Percentiles rank a stretch among this genome's conserved stretches.
phyloP scores from a whole-genome alignment of 2,888 invertebrate species.

The Tineola bisselliella region DNA sequence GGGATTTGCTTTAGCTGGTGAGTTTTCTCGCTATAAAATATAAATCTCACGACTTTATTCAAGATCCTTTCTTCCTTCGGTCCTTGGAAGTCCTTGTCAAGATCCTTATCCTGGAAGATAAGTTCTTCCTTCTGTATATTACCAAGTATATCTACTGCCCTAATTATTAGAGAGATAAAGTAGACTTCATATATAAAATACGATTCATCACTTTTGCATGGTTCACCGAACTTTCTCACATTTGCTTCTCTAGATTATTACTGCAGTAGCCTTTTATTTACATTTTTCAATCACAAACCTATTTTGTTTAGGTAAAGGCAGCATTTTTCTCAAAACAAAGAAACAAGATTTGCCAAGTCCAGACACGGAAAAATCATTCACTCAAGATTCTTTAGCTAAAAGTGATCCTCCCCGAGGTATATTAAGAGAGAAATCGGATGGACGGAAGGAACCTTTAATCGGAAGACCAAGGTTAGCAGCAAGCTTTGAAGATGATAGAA shows the following conservation, averaged over 20 bases:
- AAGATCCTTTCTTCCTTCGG: too few relatives aligned
- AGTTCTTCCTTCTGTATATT: too few relatives aligned
- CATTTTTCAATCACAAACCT: too few relatives aligned
- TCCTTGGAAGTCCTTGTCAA: too few relatives aligned
- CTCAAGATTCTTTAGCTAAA: conserved; percentile 47
- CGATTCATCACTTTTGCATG: background rate
- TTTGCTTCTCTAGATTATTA: too few relatives aligned
- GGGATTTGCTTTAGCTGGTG: conserved; percentile 61
- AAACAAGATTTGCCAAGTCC: conserved; percentile 55
- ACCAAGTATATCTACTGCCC: too few relatives aligned
- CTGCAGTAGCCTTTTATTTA: too few relatives aligned
- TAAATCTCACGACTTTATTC: too few relatives aligned
- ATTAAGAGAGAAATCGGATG: conserved; percentile 66
- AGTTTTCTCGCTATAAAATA: conserved; percentile 16
- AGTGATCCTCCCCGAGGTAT: conserved; percentile 70
- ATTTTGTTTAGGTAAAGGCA: conserved; percentile 40
- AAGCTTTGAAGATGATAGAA: conserved; percentile 76
- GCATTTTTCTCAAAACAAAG: conserved; percentile 45
- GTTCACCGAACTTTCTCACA: background rate
- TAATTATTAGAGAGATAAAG: too few relatives aligned
- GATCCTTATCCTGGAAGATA: too few relatives aligned
- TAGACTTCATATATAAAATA: too few relatives aligned
- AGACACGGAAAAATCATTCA: conserved; percentile 51
- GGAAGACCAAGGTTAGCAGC: conserved; percentile 38
- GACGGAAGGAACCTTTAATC: conserved; percentile 33